Evolutionary conservation across 2,113 vertebrate genomes (phyloP), one percentile per base, ranked within the genome.

Genomic region (Psephotus haematonotus): DNA sequence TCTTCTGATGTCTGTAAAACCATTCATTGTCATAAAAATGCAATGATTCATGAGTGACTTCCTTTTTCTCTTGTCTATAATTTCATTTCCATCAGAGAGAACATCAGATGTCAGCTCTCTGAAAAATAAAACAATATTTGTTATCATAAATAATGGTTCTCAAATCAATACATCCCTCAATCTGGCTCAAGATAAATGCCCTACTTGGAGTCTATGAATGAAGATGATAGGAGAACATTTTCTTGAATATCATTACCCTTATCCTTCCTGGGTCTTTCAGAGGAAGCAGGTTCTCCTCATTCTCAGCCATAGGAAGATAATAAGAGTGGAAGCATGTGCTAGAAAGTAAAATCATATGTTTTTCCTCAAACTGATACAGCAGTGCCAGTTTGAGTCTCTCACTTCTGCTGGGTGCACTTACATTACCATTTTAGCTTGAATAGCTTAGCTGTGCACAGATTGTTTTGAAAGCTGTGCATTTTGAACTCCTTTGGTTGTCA

Each of bases 21-120:
- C 80, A 93, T 93, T 95, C 19, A 77, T 93, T 97, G 95, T 87
- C 90, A 92, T 95, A 93, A 96, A 96, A 97, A 96, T 96, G 89
- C 71, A 90, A 49, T 90, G 90, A 95, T 41, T 84, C 52, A 81
- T 83, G 83, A 79, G 27, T n/a, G 9, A 82, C 95, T 95, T 53
- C 53, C 49, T 94, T 95, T 95, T 94, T 83, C 67, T 90, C 43
- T 80, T 93, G 70, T 92, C 67, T 78, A 12, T 88, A 92, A 95
- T 96, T 96, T 94, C 67, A 96, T 97, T 97, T 97, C 80, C 80
- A 82, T 84, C 87, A 93, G 86, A 93, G 95, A 81, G 86, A 82
- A 92, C 57, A 59, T 65, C 81, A 95, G 93, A 78, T 93, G 77
- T 91, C 50, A 91, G 44, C 24, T 23, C 65, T 37, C 74, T n/a